Percentiles rank a stretch among this genome's conserved stretches.
These are phyloP conservation scores for Calyptommatus sinebrachiatus DNA, from an alignment of 2,113 vertebrate genomes.

Conservation along the genomic window DNA sequence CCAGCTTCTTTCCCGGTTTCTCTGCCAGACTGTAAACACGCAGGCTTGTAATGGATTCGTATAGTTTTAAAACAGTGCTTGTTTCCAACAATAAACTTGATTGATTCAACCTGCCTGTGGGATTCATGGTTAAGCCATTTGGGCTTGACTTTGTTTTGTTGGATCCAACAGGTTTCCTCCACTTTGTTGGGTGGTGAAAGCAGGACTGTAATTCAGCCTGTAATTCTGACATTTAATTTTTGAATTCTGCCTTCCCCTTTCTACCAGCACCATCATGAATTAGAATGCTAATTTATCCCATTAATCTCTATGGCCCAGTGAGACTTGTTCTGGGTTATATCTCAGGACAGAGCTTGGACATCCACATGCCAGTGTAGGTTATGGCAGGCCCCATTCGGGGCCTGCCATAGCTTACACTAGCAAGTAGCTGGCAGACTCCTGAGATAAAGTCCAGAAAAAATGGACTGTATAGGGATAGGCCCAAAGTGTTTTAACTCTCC, in stretches of 20 bases:
- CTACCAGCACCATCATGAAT: background rate
- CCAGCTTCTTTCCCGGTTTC: background rate
- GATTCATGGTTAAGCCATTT: background rate
- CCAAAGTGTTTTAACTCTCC: background rate
- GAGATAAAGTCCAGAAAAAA: no score
- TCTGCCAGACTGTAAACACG: background rate
- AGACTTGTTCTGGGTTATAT: no score
- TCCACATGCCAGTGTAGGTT: no score
- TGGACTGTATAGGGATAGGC: no score
- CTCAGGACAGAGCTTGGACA: no score
- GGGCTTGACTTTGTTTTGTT: no score
- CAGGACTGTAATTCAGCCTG: background rate
- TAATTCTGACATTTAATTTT: slow-evolving; percentile 4
- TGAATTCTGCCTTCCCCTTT: background rate
- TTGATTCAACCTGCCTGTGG: background rate
- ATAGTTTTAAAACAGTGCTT: background rate
- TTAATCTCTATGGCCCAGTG: background rate
- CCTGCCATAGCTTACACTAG: no score
- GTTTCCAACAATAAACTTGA: background rate
- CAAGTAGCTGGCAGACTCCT: no score
- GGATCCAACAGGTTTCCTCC: background rate
- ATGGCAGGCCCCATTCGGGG: no score
- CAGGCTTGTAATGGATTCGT: background rate
- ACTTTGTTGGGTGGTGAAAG: background rate
- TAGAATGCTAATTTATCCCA: background rate